Percentiles rank a stretch among this genome's conserved stretches.
Evolutionary conservation across 2,113 vertebrate genomes (phyloP).

Genomic region (Cranoglanis bouderius): DNA sequence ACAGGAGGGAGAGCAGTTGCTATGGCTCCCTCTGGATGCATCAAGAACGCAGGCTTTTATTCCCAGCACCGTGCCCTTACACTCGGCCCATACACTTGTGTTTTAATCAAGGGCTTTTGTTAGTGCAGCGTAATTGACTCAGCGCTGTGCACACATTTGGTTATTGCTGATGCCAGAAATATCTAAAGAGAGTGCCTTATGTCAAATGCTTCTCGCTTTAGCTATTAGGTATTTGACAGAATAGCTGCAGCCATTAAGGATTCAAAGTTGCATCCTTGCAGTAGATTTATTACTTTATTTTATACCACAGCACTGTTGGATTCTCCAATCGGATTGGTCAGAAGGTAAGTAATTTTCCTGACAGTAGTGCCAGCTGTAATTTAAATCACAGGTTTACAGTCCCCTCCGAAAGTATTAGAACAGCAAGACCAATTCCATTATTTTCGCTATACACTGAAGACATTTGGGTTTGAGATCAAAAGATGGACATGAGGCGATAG

Average conservation of each 20-base stretch:
- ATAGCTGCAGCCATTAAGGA: neutral
- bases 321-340: neutral
- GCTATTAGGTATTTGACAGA: neutral
- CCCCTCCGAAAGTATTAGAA: no score
- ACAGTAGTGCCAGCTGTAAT: neutral
- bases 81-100: constrained; percentile 10
- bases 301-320: neutral
- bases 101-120: constrained; percentile 45
- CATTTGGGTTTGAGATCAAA: no score
- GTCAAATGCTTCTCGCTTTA: neutral
- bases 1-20: constrained; percentile 51
- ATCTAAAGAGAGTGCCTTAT: neutral
- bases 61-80: constrained; percentile 25
- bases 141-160: constrained; percentile 20
- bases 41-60: constrained; percentile 39
- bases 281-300: neutral
- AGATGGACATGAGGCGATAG: no score
- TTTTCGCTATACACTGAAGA: no score
- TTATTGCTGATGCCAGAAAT: constrained; percentile 28
- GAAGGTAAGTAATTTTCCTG: neutral
- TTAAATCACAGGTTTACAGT: neutral
- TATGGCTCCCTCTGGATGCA: constrained; percentile 50
- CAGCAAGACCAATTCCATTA: no score
- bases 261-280: neutral
- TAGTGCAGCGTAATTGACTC: constrained; percentile 21